phyloP scores from a whole-genome alignment of 2,113 vertebrate species.

The Sisor rabdophorus region DNA sequence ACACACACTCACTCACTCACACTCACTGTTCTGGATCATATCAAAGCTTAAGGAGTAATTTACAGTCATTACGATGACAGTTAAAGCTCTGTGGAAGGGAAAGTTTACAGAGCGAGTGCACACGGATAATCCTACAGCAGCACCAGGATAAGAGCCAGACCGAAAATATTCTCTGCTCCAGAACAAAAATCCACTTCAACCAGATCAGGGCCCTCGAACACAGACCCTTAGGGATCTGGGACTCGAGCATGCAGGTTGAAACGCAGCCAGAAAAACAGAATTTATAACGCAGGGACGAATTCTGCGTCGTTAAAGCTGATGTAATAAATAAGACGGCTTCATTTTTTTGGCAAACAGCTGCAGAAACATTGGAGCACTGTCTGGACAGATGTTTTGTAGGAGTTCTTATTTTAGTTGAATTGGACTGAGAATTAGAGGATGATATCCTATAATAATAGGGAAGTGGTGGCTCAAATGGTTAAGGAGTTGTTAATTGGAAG shows the following conservation, averaged over 20 bases:
- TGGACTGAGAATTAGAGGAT: neutral
- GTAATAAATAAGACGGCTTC: neutral
- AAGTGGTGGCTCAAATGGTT: too few species aligned
- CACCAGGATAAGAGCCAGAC: constrained; percentile 57
- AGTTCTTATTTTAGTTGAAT: neutral
- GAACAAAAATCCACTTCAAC: constrained; percentile 6
- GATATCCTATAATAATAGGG: neutral
- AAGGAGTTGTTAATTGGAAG: too few species aligned
- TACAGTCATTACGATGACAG: constrained; percentile 61
- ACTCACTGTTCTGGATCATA: constrained; percentile 29
- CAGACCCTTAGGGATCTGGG: too few species aligned
- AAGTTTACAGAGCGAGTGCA: constrained; percentile 58
- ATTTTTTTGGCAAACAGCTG: neutral
- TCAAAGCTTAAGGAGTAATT: constrained; percentile 53
- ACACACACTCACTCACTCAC: neutral
- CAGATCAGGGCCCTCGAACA: neutral
- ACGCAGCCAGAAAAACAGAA: neutral
- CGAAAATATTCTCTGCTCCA: constrained; percentile 51
- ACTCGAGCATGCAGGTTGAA: neutral
- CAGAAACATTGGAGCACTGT: neutral
- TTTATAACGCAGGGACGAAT: neutral
- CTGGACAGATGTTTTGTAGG: neutral
- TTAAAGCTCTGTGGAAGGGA: constrained; percentile 51
- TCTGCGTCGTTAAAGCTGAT: neutral
- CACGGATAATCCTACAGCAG: constrained; percentile 54